phyloP scores from a whole-genome alignment of 2,888 invertebrate species.

The Plebejus melissa region DNA sequence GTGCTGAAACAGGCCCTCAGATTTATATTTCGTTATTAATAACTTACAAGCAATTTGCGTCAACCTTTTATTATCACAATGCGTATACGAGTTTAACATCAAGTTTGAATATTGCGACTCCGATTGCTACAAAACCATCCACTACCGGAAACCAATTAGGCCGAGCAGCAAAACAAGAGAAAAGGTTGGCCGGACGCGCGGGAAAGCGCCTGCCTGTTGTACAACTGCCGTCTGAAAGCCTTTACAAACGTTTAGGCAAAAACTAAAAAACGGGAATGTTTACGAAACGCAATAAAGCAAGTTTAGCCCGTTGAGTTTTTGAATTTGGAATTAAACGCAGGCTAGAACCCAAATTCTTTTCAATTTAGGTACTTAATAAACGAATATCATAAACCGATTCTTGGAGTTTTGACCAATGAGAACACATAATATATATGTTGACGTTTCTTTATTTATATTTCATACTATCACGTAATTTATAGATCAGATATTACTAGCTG shows the following conservation, averaged over 20 bases:
- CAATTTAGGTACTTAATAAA: no score
- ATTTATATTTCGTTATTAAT: background rate
- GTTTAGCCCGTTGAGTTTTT: background rate
- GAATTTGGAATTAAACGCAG: background rate
- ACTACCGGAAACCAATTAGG: slow-evolving; percentile 15
- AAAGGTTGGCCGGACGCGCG: slow-evolving; percentile 10
- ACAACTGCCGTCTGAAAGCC: slow-evolving; percentile 6
- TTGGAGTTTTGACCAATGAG: no score
- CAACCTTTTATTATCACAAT: background rate
- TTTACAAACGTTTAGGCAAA: slow-evolving; percentile 5
- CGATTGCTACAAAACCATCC: background rate
- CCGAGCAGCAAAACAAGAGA: slow-evolving; percentile 1
- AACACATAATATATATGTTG: no score
- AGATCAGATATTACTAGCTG: no score
- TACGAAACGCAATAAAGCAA: background rate
- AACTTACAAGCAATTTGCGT: background rate
- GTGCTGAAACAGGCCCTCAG: no score
- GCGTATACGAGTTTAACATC: background rate
- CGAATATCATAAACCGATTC: no score
- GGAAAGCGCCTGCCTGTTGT: background rate
- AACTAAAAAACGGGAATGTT: background rate
- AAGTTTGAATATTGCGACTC: background rate
- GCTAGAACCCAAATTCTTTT: background rate
- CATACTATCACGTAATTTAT: no score
- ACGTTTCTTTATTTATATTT: no score